Evolutionary conservation across 2,113 vertebrate genomes (phyloP).

Genomic region (Lophius piscatorius): DNA sequence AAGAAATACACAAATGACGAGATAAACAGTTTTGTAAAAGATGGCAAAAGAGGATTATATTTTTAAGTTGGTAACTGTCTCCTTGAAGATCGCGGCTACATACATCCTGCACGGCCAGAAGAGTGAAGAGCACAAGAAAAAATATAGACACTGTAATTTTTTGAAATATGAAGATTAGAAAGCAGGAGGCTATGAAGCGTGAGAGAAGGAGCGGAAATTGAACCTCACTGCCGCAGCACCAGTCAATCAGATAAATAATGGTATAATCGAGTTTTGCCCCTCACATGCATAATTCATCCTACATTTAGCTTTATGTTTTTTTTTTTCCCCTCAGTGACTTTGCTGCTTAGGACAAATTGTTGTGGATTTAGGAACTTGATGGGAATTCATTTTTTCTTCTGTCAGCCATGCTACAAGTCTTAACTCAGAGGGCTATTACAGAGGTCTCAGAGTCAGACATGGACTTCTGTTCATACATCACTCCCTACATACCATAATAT

Average conservation of each 20-base stretch:
- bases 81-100: slow-evolving; percentile 31
- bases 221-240: slow-evolving; percentile 72
- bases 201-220: slow-evolving; percentile 75
- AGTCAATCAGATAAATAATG: slow-evolving; percentile 83
- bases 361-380: slow-evolving; percentile 66
- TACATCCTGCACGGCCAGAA: slow-evolving; percentile 25
- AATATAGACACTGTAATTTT: slow-evolving; percentile 46
- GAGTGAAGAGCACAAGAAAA: background rate
- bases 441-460: slow-evolving; percentile 13
- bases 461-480: slow-evolving; percentile 24
- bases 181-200: slow-evolving; percentile 76
- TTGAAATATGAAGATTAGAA: slow-evolving; percentile 77
- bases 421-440: slow-evolving; percentile 27
- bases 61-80: slow-evolving; percentile 16
- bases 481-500: slow-evolving; percentile 30
- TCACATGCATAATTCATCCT: slow-evolving; percentile 80
- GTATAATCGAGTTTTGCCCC: slow-evolving; percentile 77
- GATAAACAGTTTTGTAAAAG: slow-evolving; percentile 11
- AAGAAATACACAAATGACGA: slow-evolving; percentile 2
- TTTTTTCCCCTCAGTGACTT: slow-evolving; percentile 55
- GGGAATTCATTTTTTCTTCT: slow-evolving; percentile 56
- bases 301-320: slow-evolving; percentile 58
- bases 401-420: slow-evolving; percentile 52
- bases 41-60: slow-evolving; percentile 1
- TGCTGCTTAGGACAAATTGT: slow-evolving; percentile 70